These are phyloP conservation scores for Ceratitis capitata DNA, from an alignment of 1,140 invertebrate species.

Conservation along the genomic window DNA sequence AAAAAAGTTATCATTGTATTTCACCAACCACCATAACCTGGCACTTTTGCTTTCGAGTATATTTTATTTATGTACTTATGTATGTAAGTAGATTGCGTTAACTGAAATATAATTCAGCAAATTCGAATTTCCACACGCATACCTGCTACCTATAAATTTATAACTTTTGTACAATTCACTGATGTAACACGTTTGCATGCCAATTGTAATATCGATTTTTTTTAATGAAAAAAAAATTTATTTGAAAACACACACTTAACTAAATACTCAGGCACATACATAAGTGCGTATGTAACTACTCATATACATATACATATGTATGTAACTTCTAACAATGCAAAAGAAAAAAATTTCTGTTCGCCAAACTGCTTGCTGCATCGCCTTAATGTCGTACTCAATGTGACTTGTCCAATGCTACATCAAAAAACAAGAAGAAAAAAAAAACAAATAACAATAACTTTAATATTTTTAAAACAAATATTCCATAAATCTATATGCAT, in stretches of 20 bases:
- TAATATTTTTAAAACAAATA: background rate
- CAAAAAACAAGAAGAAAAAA: too few species aligned
- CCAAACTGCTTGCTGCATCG: slow-evolving; percentile 21
- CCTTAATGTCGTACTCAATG: slow-evolving; percentile 36
- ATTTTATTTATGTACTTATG: background rate
- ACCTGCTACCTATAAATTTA: background rate
- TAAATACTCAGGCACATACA: background rate
- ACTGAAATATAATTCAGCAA: background rate
- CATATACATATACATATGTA: background rate
- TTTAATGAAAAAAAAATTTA: background rate
- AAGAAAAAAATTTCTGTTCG: slow-evolving; percentile 18
- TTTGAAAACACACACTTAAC: background rate
- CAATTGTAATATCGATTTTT: background rate
- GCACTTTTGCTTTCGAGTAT: background rate
- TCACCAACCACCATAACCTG: background rate
- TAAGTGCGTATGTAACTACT: background rate
- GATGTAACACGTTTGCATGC: slow-evolving; percentile 25
- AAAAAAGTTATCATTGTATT: background rate
- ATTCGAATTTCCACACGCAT: background rate
- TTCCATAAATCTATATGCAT: background rate
- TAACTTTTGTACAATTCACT: background rate
- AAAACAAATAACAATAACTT: too few species aligned
- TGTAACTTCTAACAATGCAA: background rate
- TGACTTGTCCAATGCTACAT: slow-evolving; percentile 19
- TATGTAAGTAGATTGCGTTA: slow-evolving; percentile 10